Base-by-base conservation (phyloP, 2,797 vertebrate species). In the Oryzias sinensis region DNA sequence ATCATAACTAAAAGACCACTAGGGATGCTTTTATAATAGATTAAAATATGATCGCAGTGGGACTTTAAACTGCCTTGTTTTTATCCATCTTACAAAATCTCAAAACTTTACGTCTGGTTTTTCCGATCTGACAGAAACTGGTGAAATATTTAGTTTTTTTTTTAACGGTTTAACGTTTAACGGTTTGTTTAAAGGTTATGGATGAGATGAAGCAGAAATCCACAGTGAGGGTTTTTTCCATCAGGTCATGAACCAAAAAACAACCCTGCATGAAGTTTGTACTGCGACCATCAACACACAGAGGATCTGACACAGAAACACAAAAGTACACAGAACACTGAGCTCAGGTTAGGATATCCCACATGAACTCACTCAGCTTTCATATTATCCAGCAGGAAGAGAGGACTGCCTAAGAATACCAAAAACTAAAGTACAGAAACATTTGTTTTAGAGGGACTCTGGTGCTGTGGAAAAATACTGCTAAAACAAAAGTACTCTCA, bases 341-440 rank as follows among this genome's bases (percentile, higher is more conserved):
- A 45, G 22, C 25, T 18, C n/a, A 55, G 57, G 29, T 24, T 49
- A 59, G 66, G 47, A 49, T 27, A 20, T 0, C 13, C 9, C 4
- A 43, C 50, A 16, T 41, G n/a, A 57, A 44, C 29, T 33, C 57
- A 46, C 29, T 33, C 57, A 46, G 29, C 24, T 43, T 33, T 60
- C 59, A 59, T 33, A 62, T 14, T 7, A 63, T 72, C 25, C 49
- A 43, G 15, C 65, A 74, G 68, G 56, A 49, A 29, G 72, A 70
- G 72, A 83, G 43, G 75, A 49, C 64, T 14, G 29, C 53, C 13
- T 63, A 51, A 49, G 59, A 72, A 48, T 46, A 20, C 81, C 70
- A 71, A 85, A 43, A 86, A 83, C 79, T 89, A 74, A 44, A 44
- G 17, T 7, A 4, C 44, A 84, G 74, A 84, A 88, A 89, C 89